Evolutionary conservation across 1,140 invertebrate species (phyloP), one percentile per base, ranked within the genome.

Genomic region (Diorhabda carinulata): DNA sequence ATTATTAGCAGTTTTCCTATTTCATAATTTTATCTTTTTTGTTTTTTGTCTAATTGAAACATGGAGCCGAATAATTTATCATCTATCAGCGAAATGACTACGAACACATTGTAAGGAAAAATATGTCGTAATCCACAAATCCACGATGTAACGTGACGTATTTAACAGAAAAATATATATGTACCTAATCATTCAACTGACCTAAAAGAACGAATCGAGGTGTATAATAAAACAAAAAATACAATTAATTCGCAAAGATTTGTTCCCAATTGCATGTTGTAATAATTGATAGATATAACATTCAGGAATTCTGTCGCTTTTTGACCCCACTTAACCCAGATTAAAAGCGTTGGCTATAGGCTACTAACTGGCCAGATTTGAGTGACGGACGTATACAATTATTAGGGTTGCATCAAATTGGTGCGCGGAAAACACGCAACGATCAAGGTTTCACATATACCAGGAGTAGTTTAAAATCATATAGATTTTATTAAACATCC

Each of bases 321-420:
- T 79, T 79, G 78, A 79, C 79, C 78, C 74, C 78, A 79, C 78
- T 79, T 79, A 79, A 79, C 78, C 78, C 74, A 79, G 78, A 79
- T 79, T 78, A 79, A 78, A 76, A 72, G 70, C 73, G 72, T 68
- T 70, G 59, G 67, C 74, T 70, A 72, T 69, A 58, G 58, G 61
- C 67, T 67, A 67, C 8, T 60, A 59, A 67, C 57, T 67, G 44
- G 65, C 58, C 65, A 67, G 65, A 67, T 67, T 67, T 67, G 65
- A 45, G 65, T 40, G 65, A 67, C 65, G 58, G 41, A 67, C 41
- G 58, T 6, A 60, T 45, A 43, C 47, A 65, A 65, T 65, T 25
- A 25, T 25, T 65, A 58, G 64, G 64, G 64, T 65, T 65, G 56
- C 47, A 65, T 57, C 41, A 43, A 58, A 62, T 62, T 62, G 61